Evolutionary conservation across 1,140 invertebrate species (phyloP).

Genomic region (Eueides isabella): DNA sequence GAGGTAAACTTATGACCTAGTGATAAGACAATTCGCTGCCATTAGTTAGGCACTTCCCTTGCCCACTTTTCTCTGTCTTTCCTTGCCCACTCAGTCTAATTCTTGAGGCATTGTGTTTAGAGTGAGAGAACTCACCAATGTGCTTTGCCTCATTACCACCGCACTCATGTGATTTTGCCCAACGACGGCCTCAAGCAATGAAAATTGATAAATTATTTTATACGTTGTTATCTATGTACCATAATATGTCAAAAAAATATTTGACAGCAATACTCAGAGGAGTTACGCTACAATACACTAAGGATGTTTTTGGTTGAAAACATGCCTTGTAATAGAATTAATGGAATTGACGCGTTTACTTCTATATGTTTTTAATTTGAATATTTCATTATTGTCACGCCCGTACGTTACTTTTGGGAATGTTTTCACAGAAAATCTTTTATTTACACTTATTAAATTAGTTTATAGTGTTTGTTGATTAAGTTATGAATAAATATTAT

Average conservation of each 20-base stretch:
- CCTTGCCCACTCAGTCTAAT: too few species aligned
- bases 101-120: too few species aligned
- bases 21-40: too few species aligned
- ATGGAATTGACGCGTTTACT: slow-evolving; percentile 41
- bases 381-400: slow-evolving; percentile 40
- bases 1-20: too few species aligned
- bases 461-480: neutral
- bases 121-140: too few species aligned
- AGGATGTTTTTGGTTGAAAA: slow-evolving; percentile 36
- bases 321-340: slow-evolving; percentile 38
- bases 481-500: neutral
- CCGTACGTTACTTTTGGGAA: slow-evolving; percentile 28
- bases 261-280: slow-evolving; percentile 26
- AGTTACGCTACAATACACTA: slow-evolving; percentile 24
- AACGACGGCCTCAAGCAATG: too few species aligned
- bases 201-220: neutral
- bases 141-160: too few species aligned
- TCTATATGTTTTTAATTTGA: slow-evolving; percentile 46
- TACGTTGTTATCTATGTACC: neutral
- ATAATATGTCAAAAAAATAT: neutral
- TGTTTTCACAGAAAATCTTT: slow-evolving; percentile 33
- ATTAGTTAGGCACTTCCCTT: too few species aligned
- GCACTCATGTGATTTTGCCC: too few species aligned
- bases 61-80: too few species aligned
- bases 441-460: neutral